A percentile compares a stretch with the other conserved stretches of the same genome.
These are phyloP conservation scores for Onthophagus sagittarius DNA, from an alignment of 2,888 invertebrate genomes.

Conservation along the genomic window DNA sequence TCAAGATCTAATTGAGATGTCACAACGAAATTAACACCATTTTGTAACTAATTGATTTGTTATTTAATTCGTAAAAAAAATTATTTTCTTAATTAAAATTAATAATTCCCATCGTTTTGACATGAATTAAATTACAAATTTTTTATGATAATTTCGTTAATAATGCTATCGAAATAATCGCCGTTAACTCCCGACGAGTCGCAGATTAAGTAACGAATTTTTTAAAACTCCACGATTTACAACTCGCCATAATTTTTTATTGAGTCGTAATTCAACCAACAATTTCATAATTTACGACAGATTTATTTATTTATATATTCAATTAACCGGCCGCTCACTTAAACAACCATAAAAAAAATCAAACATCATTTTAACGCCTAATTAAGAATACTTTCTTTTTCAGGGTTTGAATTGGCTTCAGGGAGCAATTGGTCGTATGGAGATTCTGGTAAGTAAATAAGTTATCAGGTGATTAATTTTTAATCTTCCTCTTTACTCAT, in stretches of 20 bases:
- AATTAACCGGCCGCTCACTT: background rate
- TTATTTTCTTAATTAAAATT: too few relatives aligned
- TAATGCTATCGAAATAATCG: background rate
- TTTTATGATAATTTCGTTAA: background rate
- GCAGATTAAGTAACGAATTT: background rate
- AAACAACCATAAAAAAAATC: background rate
- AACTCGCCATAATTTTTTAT: background rate
- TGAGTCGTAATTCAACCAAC: background rate
- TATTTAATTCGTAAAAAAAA: too few relatives aligned
- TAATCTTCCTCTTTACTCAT: too few relatives aligned
- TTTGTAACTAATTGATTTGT: too few relatives aligned
- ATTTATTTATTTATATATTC: background rate
- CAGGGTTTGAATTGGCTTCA: background rate
- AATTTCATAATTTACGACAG: background rate
- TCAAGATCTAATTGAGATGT: too few relatives aligned
- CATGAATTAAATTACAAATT: too few relatives aligned
- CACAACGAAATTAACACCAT: too few relatives aligned
- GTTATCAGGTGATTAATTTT: too few relatives aligned
- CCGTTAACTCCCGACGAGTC: background rate
- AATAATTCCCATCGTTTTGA: too few relatives aligned
- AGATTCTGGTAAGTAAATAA: background rate
- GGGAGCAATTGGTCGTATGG: conserved; percentile 7
- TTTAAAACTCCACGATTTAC: background rate
- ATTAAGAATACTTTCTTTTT: background rate
- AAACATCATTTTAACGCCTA: background rate